A percentile compares a stretch with the other conserved stretches of the same genome.
phyloP scores from a whole-genome alignment of 2,113 vertebrate genomes.

The Oryctolagus cuniculus region mOryCun1.1 NC_091433.1:151458501-151459000 shows the following conservation, averaged over 20 bases:
- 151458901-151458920: slow-evolving; percentile 71
- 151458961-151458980: slow-evolving; percentile 61
- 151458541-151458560: background rate
- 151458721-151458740: background rate
- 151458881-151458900: slow-evolving; percentile 72
- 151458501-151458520: background rate
- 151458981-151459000: slow-evolving; percentile 65
- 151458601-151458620: slow-evolving; percentile 12
- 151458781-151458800: slow-evolving; percentile 51
- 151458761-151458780: slow-evolving; percentile 1
- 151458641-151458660: background rate
- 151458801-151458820: slow-evolving; percentile 55
- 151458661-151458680: slow-evolving; percentile 3
- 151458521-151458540: background rate
- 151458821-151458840: slow-evolving; percentile 72
- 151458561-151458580: background rate
- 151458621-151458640: slow-evolving; percentile 13
- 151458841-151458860: slow-evolving; percentile 67
- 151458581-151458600: background rate
- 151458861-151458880: slow-evolving; percentile 73
- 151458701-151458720: background rate
- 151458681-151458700: slow-evolving; percentile 6
- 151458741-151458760: slow-evolving; percentile 37
- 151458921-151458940: slow-evolving; percentile 76
- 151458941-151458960: slow-evolving; percentile 73